phyloP scores from a whole-genome alignment of 2,113 vertebrate species.

The Nannospalax galili region DNA sequence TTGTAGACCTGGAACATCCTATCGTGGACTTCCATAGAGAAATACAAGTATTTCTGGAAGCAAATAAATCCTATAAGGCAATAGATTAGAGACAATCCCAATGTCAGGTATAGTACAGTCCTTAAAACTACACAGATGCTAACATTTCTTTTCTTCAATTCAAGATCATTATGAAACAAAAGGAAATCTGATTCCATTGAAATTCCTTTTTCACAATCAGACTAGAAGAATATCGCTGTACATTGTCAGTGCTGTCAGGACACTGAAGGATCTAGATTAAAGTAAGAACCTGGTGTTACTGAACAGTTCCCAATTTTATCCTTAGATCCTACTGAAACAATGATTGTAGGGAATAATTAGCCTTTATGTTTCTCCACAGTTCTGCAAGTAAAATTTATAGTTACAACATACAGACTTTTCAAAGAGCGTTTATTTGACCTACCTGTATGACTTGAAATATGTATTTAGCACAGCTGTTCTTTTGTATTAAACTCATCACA shows the following conservation, averaged over 20 bases:
- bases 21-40: neutral
- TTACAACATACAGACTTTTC: constrained; percentile 72
- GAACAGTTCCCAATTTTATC: constrained; percentile 57
- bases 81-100: neutral
- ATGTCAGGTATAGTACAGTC: neutral
- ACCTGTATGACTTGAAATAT: constrained; percentile 89
- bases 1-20: neutral
- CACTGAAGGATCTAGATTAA: constrained; percentile 65
- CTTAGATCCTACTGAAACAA: constrained; percentile 64
- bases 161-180: neutral
- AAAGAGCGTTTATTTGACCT: constrained; percentile 84
- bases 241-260: constrained; percentile 61
- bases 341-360: constrained; percentile 77
- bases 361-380: constrained; percentile 76
- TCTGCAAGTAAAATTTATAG: constrained; percentile 78
- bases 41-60: neutral
- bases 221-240: constrained; percentile 55
- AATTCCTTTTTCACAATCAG: constrained; percentile 38
- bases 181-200: neutral
- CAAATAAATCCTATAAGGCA: neutral
- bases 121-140: neutral
- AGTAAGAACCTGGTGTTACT: constrained; percentile 76
- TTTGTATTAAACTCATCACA: constrained; percentile 87
- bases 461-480: constrained; percentile 89
- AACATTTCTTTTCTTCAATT: neutral